phyloP scores from a whole-genome alignment of 2,888 invertebrate species.

The Rosalia funebris region DNA sequence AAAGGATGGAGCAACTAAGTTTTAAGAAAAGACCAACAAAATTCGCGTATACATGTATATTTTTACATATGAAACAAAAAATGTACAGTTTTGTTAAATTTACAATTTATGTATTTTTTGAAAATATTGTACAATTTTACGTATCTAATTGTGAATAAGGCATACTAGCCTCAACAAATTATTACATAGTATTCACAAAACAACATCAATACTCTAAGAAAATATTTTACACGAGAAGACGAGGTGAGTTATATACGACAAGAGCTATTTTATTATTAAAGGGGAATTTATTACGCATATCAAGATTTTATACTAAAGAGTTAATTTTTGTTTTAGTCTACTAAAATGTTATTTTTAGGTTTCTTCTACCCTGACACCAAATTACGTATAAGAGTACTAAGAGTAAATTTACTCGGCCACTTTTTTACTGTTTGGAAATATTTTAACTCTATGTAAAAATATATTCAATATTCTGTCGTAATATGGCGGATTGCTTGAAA shows the following conservation, averaged over 20 bases:
- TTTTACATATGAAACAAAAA: conserved; percentile 56
- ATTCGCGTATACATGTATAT: conserved; percentile 58
- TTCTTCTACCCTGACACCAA: conserved; percentile 84
- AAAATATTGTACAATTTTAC: conserved; percentile 65
- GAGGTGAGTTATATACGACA: conserved; percentile 42
- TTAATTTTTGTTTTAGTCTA: conserved; percentile 53
- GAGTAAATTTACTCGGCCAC: conserved; percentile 69
- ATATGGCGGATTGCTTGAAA: conserved; percentile 51
- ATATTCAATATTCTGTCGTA: conserved; percentile 47
- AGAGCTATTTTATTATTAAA: conserved; percentile 29
- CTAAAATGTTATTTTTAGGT: conserved; percentile 58
- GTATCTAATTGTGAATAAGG: conserved; percentile 61
- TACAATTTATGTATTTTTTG: conserved; percentile 53
- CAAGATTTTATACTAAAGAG: conserved; percentile 38
- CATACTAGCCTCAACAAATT: conserved; percentile 49
- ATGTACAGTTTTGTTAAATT: conserved; percentile 51
- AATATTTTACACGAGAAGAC: conserved; percentile 58
- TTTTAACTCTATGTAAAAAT: conserved; percentile 49
- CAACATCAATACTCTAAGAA: conserved; percentile 60
- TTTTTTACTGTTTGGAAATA: conserved; percentile 40
- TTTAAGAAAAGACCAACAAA: conserved; percentile 43
- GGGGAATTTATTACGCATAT: conserved; percentile 40
- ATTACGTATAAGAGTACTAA: conserved; percentile 86
- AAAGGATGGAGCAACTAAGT: conserved; percentile 16
- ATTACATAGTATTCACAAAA: conserved; percentile 57